phyloP scores from a whole-genome alignment of 1,140 invertebrate species.

The Palaemon carinicauda region DNA sequence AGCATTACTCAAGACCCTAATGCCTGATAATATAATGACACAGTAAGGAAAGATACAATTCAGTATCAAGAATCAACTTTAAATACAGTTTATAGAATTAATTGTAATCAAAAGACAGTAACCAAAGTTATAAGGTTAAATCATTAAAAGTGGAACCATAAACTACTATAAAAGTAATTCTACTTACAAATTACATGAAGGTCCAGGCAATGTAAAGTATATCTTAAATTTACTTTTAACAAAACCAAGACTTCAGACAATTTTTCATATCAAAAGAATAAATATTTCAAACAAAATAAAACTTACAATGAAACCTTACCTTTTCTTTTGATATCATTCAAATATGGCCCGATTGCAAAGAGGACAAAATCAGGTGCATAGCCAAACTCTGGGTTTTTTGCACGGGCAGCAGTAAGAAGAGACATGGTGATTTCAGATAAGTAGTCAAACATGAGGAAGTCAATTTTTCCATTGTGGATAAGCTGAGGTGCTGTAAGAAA shows the following conservation, averaged over 20 bases:
- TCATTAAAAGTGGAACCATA: too few relatives aligned
- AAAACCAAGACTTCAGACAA: neutral
- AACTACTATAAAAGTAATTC: too few relatives aligned
- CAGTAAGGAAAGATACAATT: neutral
- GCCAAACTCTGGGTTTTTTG: constrained; percentile 66
- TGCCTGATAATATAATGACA: constrained; percentile 61
- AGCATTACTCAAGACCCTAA: constrained; percentile 69
- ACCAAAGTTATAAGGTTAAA: too few relatives aligned
- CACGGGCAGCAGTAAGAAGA: constrained; percentile 66
- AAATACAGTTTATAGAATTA: too few relatives aligned
- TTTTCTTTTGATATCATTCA: constrained; percentile 67
- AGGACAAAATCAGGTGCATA: constrained; percentile 70
- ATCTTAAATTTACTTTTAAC: neutral
- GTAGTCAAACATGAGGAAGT: constrained; percentile 70
- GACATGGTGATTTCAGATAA: constrained; percentile 72
- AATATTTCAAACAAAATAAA: neutral
- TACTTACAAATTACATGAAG: too few relatives aligned
- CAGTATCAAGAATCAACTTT: neutral
- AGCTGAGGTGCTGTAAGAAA: constrained; percentile 66
- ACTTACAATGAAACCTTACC: constrained; percentile 61
- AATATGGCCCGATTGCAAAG: constrained; percentile 65
- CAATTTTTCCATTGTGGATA: constrained; percentile 66
- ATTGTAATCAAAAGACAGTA: too few relatives aligned
- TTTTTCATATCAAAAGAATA: neutral
- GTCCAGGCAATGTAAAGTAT: too few relatives aligned